Conservation (phyloP, 2,797 vertebrate species). For the Champsocephalus esox region DNA sequence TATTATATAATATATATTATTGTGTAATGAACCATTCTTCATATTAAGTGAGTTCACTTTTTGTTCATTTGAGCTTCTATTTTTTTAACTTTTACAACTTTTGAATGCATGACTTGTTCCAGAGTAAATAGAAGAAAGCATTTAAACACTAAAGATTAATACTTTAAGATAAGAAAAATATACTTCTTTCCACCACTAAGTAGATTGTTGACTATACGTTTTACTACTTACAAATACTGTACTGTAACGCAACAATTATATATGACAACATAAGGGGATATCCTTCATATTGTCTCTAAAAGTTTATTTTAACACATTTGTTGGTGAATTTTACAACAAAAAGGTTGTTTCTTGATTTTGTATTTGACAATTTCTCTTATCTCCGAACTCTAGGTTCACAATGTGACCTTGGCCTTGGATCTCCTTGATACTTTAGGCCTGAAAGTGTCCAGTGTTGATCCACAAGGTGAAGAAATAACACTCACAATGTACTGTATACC, state of each 20-base stretch:
- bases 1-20: neutral
- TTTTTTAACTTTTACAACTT: neutral
- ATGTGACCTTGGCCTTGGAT: conserved; percentile 90
- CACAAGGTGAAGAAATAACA: conserved; percentile 86
- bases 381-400: conserved; percentile 87
- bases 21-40: neutral
- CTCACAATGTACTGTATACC: conserved; percentile 4
- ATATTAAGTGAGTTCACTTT: neutral
- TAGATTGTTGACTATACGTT: neutral
- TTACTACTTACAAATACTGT: conserved; percentile 1
- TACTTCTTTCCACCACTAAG: neutral
- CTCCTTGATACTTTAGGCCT: conserved; percentile 85
- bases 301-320: neutral
- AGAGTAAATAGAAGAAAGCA: neutral
- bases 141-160: neutral
- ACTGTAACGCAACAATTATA: neutral
- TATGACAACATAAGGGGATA: neutral
- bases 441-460: conserved; percentile 79
- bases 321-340: no score
- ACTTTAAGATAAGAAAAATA: neutral
- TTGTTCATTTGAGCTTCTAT: neutral
- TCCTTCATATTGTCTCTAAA: neutral
- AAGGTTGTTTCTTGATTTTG: no score
- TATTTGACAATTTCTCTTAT: neutral
- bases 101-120: neutral